Evolutionary conservation across 2,888 invertebrate genomes (phyloP), one percentile per base, ranked within the genome.

Genomic region (Atherix ibis): DNA sequence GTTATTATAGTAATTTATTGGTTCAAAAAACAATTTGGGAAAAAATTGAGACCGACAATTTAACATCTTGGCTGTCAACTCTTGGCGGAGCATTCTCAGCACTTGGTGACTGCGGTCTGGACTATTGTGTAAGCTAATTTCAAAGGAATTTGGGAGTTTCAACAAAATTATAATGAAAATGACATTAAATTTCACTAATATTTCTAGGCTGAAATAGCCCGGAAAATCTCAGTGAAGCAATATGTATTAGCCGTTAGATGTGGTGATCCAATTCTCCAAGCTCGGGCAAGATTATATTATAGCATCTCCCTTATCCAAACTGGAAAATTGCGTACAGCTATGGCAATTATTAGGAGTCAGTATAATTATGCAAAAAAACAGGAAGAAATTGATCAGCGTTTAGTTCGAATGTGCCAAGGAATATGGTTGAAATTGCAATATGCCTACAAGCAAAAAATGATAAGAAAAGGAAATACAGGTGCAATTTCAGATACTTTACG

Each of bases 21-120:
- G 49, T 71, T 24, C 55, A 55, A 12, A 42, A 49, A 29, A 56
- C 71, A 48, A 53, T 67, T 4, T 53, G 74, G 65, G 77, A 76
- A 43, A 68, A 70, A 46, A 67, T 76, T 41, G 85, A 88, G 60
- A 63, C 84, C 46, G 87, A 88, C 46, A 71, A 81, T 61, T 71
- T 84, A 18, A 74, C 94, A 68, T 89, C 91, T 13, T 92, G 92
- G 89, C 62, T 97, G 16, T 95, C 94, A 14, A 95, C 97, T 1
- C 67, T 97, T 12, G 97, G 95, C 3, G 95, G 95, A 30, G 95
- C 91, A 2, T 95, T 85, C 59, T 95, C 95, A 3, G 85, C 94
- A 2, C 66, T 97, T 34, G 97, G 95, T 2, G 94, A 95, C 53
- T 76, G 83, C 50, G 81, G 79, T 58, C 63, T 67, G 34, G 63